Conservation (phyloP, 2,888 invertebrate species). For the Petrophora chlorosata region DNA sequence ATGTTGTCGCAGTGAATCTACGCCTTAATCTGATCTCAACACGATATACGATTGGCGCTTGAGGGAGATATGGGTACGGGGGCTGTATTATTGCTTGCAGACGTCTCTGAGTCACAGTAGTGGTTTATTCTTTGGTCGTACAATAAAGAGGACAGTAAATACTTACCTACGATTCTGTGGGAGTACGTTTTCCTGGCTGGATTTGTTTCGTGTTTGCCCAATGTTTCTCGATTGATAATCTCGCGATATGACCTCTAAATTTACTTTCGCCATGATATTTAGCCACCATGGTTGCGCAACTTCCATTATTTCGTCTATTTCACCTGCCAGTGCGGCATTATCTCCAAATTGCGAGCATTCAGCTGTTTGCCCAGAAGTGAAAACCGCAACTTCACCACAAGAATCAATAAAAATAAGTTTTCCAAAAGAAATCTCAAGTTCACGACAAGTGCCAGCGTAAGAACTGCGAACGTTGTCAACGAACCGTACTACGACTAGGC, state of each 20-base stretch:
- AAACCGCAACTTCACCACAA: slow-evolving; percentile 44
- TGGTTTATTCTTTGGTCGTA: too few species aligned
- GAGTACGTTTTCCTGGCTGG: background rate
- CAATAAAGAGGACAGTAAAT: too few species aligned
- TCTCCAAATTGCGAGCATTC: slow-evolving; percentile 34
- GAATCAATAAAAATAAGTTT: slow-evolving; percentile 38
- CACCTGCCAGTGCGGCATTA: slow-evolving; percentile 41
- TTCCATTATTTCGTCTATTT: slow-evolving; percentile 37
- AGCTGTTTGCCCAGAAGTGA: slow-evolving; percentile 32
- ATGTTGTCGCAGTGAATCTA: too few species aligned
- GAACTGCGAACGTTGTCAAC: slow-evolving; percentile 5
- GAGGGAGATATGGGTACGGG: too few species aligned
- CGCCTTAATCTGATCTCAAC: too few species aligned
- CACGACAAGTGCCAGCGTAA: slow-evolving; percentile 38
- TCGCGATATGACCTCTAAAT: slow-evolving; percentile 46
- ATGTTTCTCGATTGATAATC: slow-evolving; percentile 28
- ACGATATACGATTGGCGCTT: too few species aligned
- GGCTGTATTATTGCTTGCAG: too few species aligned
- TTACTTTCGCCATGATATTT: slow-evolving; percentile 38
- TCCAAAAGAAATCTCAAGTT: slow-evolving; percentile 59
- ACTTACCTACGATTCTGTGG: too few species aligned
- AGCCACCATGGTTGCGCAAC: slow-evolving; percentile 41
- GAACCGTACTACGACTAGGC: slow-evolving; percentile 1
- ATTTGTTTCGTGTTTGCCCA: background rate
- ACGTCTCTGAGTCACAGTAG: too few species aligned